Evolutionary conservation across 2,113 vertebrate genomes (phyloP).

Genomic region (Otolemur garnettii): DNA sequence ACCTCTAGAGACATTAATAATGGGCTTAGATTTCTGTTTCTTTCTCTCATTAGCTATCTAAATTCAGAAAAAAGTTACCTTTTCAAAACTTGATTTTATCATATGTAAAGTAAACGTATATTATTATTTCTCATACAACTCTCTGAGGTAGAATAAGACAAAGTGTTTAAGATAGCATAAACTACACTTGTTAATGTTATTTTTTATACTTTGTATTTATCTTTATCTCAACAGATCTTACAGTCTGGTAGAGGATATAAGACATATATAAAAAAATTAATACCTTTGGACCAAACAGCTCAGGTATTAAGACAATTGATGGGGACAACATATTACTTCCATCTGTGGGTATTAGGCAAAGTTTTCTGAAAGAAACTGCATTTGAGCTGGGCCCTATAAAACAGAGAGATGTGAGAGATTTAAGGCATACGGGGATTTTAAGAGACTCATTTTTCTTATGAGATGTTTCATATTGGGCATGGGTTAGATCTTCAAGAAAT

Average conservation of each 20-base stretch:
- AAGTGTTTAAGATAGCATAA: background rate
- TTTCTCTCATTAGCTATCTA: background rate
- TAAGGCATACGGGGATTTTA: background rate
- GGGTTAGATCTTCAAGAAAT: background rate
- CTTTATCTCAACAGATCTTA: background rate
- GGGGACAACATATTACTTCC: background rate
- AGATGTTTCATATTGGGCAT: background rate
- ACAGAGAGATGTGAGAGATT: background rate
- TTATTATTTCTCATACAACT: background rate
- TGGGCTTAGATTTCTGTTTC: background rate
- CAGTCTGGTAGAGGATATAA: background rate
- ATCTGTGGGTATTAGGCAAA: background rate
- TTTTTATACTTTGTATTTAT: background rate
- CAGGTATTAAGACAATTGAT: background rate
- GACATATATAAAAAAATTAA: background rate
- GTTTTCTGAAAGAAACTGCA: background rate
- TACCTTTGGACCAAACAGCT: background rate
- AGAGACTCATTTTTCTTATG: background rate
- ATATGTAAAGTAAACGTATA: background rate
- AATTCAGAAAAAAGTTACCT: slow-evolving; percentile 2
- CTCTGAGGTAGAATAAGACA: background rate
- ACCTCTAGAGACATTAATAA: background rate
- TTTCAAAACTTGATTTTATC: background rate
- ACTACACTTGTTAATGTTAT: background rate
- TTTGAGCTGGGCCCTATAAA: background rate